These are phyloP conservation scores for Pipistrellus nathusii DNA, from an alignment of 2,797 vertebrate species.

Conservation along the genomic window DNA sequence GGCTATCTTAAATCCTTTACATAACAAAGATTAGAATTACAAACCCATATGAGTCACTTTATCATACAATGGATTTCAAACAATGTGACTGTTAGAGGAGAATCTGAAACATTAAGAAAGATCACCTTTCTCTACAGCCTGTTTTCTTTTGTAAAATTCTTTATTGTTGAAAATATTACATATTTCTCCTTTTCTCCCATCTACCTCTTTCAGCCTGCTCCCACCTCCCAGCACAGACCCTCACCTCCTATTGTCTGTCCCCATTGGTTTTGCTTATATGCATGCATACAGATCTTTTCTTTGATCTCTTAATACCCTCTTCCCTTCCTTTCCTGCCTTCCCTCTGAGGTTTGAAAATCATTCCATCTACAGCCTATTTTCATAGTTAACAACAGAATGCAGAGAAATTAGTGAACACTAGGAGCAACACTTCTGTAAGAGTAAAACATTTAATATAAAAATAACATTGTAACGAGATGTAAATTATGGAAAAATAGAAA, in stretches of 20 bases:
- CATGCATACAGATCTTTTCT: too few relatives aligned
- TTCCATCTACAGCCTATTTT: not conserved
- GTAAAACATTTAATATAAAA: not conserved
- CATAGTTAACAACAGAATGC: not conserved
- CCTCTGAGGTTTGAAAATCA: too few relatives aligned
- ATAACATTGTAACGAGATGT: not conserved
- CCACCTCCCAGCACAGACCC: too few relatives aligned
- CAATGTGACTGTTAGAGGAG: not conserved
- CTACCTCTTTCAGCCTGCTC: too few relatives aligned
- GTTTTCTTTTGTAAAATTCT: not conserved
- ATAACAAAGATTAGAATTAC: not conserved
- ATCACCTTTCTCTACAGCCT: not conserved
- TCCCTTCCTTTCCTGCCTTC: too few relatives aligned
- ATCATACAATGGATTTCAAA: not conserved
- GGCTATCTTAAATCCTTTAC: not conserved
- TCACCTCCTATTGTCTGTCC: too few relatives aligned
- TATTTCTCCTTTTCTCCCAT: too few relatives aligned
- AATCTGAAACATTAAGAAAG: not conserved
- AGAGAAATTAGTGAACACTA: not conserved
- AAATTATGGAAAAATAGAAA: conserved; percentile 26
- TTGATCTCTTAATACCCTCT: too few relatives aligned
- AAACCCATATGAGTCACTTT: not conserved
- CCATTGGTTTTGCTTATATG: too few relatives aligned
- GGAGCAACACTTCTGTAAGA: not conserved
- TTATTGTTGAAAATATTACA: too few relatives aligned